Conservation (phyloP, 2,797 vertebrate genomes). For the Epinephelus coioides region DNA sequence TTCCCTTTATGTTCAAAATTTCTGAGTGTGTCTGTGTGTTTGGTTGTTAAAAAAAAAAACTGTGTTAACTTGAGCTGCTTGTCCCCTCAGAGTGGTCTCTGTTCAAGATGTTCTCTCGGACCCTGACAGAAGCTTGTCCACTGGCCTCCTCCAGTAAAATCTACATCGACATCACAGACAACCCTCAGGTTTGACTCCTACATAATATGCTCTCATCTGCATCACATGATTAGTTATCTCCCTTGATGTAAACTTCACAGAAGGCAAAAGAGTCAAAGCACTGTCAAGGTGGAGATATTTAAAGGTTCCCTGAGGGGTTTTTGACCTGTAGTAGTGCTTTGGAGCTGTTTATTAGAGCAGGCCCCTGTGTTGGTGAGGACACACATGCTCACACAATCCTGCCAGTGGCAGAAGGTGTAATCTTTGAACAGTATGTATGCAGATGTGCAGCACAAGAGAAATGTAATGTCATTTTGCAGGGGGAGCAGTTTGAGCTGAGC, state of each 20-base stretch:
- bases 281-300: not conserved
- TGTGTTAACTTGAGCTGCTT: conserved; percentile 24
- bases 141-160: conserved; percentile 95
- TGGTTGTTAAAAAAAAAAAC: not conserved
- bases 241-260: not conserved
- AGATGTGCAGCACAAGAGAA: not conserved
- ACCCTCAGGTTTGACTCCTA: conserved; percentile 86
- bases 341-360: conserved; percentile 10
- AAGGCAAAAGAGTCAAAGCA: not conserved
- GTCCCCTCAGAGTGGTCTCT: conserved; percentile 93
- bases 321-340: not conserved
- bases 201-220: not conserved
- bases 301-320: not conserved
- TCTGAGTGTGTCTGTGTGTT: not conserved
- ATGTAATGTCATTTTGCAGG: conserved; percentile 80
- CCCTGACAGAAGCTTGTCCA: conserved; percentile 94
- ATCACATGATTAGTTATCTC: not conserved
- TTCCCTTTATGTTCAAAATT: not conserved
- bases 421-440: not conserved
- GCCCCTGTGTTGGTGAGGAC: not conserved
- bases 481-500: conserved; percentile 91
- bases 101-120: conserved; percentile 98
- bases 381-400: too few relatives aligned
- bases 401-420: not conserved
- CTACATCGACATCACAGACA: conserved; percentile 93